Base-by-base conservation (phyloP, 1,140 invertebrate species). In the Zaprionus inermis region DNA sequence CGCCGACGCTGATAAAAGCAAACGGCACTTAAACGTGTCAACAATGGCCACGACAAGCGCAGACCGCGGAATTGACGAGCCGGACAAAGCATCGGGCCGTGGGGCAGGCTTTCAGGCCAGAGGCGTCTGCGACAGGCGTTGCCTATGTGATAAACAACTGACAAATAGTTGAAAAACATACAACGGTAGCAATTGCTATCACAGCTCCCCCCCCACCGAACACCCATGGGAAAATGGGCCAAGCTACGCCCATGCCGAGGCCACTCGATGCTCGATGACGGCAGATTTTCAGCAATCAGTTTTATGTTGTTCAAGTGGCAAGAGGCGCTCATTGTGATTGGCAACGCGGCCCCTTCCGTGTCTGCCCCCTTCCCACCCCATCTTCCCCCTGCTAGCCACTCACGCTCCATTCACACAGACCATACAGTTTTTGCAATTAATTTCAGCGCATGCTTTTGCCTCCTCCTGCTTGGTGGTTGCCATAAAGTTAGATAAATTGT, bases 1-100 rank as follows among this genome's bases (percentile, higher is more conserved):
- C 69, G 68, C 36, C 64, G n/a, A n/a, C n/a, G 81, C 80, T 84
- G 84, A 88, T 88, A 88, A 88, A 88, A 88, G 84, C 84, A 80
- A 88, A 89, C 85, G 84, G 71, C 84, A 89, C 84, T 88, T 88
- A 88, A 90, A 84, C 84, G 84, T 88, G 84, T 89, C 84, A 88
- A 88, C 84, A 88, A 88, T 89, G 80, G 74, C 51, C 64, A 79
- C 77, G 84, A 83, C 83, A 89, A 89, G 79, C 79, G 66, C 80
- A 86, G 84, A 69, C 72, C 80, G 52, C 69, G 67, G 67, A 84
- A 83, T 80, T 80, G 81, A 80, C 79, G 81, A 77, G 67, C 81
- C 75, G 66, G 79, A 72, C 76, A 61, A 81, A 64, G 61, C 78
- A 65, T 56, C 20, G 52, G 24, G 49, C 32, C 74, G 32, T 22